Percentiles rank a stretch among this genome's conserved stretches.
These are phyloP conservation scores for Cyrtorhinus lividipennis DNA, from an alignment of 1,140 invertebrate species.

Conservation along the genomic window DNA sequence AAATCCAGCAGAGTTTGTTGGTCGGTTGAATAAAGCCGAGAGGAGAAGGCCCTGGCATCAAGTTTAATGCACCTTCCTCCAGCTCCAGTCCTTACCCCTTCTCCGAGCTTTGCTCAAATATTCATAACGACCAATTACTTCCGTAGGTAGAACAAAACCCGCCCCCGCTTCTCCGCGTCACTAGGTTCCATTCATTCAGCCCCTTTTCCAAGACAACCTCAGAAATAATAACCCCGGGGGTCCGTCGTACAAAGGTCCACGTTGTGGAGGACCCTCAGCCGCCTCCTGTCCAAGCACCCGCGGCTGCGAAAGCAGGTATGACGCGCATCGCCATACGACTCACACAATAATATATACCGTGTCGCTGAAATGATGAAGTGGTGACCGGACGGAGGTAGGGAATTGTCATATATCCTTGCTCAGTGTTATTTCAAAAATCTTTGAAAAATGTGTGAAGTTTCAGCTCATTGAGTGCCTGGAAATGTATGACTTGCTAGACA, in stretches of 20 bases:
- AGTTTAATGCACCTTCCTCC: slow-evolving; percentile 2
- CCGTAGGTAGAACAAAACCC: slow-evolving; percentile 8
- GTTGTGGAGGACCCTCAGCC: background rate
- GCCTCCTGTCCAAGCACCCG: background rate
- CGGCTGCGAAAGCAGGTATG: too few relatives aligned
- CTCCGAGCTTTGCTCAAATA: background rate
- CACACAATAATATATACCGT: too few relatives aligned
- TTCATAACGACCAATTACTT: slow-evolving; percentile 8
- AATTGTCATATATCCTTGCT: too few relatives aligned
- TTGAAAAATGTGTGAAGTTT: too few relatives aligned
- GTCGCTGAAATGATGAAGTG: too few relatives aligned
- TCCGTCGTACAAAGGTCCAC: background rate
- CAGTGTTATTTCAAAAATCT: too few relatives aligned
- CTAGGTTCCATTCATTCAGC: background rate
- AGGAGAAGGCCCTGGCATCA: background rate
- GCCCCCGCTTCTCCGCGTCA: background rate
- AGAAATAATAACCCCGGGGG: background rate
- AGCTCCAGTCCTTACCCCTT: background rate
- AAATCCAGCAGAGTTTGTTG: slow-evolving; percentile 2
- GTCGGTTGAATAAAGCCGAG: slow-evolving; percentile 1
- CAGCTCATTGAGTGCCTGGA: too few relatives aligned
- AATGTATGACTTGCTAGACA: too few relatives aligned
- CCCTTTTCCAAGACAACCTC: background rate
- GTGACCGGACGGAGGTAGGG: too few relatives aligned
- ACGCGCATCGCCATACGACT: too few relatives aligned